These are phyloP conservation scores for Pseudococcus jackbeardsleyi DNA, from an alignment of 2,888 invertebrate genomes.

Conservation along the genomic window DNA sequence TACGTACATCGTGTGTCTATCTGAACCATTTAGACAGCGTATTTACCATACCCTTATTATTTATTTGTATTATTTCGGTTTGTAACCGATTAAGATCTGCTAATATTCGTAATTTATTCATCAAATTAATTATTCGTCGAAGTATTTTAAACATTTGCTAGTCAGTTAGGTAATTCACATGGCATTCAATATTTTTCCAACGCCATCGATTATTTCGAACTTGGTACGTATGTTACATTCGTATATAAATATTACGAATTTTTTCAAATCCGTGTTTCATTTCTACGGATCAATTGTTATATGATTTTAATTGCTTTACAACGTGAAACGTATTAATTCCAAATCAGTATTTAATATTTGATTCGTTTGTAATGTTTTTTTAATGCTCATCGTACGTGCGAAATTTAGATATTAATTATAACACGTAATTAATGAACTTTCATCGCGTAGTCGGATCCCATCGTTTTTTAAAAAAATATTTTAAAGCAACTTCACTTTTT, in stretches of 20 bases:
- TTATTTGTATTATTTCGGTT: constrained; percentile 32
- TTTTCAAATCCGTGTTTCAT: background rate
- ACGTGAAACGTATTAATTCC: background rate
- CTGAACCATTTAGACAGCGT: background rate
- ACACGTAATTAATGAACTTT: constrained; percentile 16
- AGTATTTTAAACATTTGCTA: background rate
- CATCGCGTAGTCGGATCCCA: background rate
- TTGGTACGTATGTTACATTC: background rate
- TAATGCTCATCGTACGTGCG: background rate
- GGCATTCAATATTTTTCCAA: background rate
- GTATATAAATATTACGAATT: background rate
- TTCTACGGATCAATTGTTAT: background rate
- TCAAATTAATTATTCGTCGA: background rate
- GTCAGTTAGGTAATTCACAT: constrained; percentile 16
- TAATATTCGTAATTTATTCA: constrained; percentile 45
- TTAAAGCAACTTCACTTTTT: background rate
- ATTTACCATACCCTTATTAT: constrained; percentile 7
- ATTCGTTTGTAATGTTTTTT: constrained; percentile 3
- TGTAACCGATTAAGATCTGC: constrained; percentile 34
- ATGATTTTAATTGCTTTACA: background rate
- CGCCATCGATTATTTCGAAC: background rate
- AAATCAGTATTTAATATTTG: constrained; percentile 36
- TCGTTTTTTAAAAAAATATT: background rate
- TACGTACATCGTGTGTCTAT: constrained; percentile 9
- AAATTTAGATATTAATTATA: background rate